Conservation (phyloP, 2,113 vertebrate species). For the Cinclus cinclus region DNA sequence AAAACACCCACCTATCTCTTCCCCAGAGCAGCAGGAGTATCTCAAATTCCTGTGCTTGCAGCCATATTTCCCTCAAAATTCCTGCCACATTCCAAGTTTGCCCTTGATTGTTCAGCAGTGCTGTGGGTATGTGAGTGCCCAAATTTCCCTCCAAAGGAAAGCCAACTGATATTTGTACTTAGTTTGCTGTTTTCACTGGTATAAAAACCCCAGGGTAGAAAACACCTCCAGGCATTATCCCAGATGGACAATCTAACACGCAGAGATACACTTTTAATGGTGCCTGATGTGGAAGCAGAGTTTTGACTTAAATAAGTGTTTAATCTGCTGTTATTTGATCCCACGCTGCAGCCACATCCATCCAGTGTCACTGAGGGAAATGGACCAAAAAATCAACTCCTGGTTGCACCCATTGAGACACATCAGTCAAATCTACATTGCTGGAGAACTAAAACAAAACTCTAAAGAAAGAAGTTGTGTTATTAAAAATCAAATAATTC, state of each 20-base stretch:
- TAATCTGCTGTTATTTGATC: not conserved
- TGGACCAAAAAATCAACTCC: conserved; percentile 16
- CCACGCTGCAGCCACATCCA: not conserved
- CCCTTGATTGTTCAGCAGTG: not conserved
- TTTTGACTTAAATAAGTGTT: not conserved
- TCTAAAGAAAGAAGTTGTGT: conserved; percentile 13
- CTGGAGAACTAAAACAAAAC: conserved; percentile 35
- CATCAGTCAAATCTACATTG: conserved; percentile 44
- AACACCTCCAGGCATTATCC: not conserved
- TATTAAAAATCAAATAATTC: conserved; percentile 66
- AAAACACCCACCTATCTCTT: not conserved
- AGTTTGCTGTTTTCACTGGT: not conserved
- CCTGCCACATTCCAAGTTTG: not conserved
- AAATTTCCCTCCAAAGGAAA: not conserved
- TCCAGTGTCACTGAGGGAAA: conserved; percentile 11
- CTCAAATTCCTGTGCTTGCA: not conserved
- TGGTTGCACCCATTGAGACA: not conserved
- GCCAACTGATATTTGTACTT: not conserved
- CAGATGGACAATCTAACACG: not conserved
- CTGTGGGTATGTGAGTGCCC: not conserved
- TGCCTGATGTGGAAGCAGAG: not conserved
- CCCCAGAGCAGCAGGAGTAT: not conserved
- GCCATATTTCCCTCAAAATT: not conserved
- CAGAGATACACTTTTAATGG: not conserved
- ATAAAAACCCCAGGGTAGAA: not conserved